Base-by-base conservation (phyloP, 1,140 invertebrate genomes). In the Saxidomus purpurata region DNA sequence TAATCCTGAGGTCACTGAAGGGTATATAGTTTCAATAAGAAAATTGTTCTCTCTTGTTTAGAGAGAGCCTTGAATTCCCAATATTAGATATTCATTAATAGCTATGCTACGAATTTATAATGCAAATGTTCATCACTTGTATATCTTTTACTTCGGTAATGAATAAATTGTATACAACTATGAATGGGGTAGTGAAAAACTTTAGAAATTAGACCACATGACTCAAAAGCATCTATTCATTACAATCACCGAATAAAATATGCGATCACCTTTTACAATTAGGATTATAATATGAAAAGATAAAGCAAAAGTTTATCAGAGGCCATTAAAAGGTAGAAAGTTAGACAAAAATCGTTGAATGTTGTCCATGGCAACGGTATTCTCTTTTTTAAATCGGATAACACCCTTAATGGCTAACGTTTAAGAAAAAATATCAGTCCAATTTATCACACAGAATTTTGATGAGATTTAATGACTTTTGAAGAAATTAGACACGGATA, bases 241-340 rank as follows among this genome's bases (percentile, higher is more conserved):
- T 89, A 90, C 82, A 90, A 92, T 92, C 91, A 92, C 89, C 91
- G 90, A 92, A 93, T 93, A 87, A 94, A 94, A 93, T 92, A 92
- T 89, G 90, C 91, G 91, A 93, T 94, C 93, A 92, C 91, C 91
- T 89, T 82, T 77, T 80, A 91, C 90, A 91, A 92, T 90, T 87
- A 90, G 82, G 86, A 93, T 93, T 93, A 93, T 91, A 93, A 93
- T 93, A 92, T 93, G 92, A 94, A 94, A 91, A 93, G 93, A 93
- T 93, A 93, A 92, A 93, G 91, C 86, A 77, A 92, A 91, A 92
- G 89, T 90, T 92, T 93, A 90, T 91, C 86, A 86, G 71, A 28
- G 69, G 85, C 89, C 90, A 91, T 94, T 92, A 92, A 90, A 91
- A 89, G 61, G 90, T 90, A 92, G 90, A 89, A 92, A 92, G 90